Conservation (phyloP, 2,113 vertebrate genomes). For the Erythrocebus patas region DNA sequence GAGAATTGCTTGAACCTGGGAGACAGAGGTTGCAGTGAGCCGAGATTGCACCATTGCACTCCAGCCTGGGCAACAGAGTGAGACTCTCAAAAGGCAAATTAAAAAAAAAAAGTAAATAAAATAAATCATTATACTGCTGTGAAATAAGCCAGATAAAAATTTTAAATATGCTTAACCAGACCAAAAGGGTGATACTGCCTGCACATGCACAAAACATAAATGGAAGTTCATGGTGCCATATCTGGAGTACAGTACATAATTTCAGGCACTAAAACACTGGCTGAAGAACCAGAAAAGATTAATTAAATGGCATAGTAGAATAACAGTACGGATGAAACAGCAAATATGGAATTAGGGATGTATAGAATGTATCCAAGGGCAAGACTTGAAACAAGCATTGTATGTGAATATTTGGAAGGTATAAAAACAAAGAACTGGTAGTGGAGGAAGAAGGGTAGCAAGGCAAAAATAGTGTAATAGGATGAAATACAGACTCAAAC, state of each 20-base stretch:
- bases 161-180: not conserved
- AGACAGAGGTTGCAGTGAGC: too few relatives aligned
- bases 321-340: not conserved
- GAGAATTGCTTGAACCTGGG: too few relatives aligned
- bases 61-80: too few relatives aligned
- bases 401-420: not conserved
- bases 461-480: not conserved
- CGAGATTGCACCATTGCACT: too few relatives aligned
- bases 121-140: not conserved
- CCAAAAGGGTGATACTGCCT: not conserved
- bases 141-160: slow-evolving; percentile 46
- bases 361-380: not conserved
- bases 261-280: not conserved
- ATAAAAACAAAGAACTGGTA: slow-evolving; percentile 18
- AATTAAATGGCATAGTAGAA: slow-evolving; percentile 16
- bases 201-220: not conserved
- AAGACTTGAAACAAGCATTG: not conserved
- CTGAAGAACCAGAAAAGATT: slow-evolving; percentile 9
- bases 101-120: too few relatives aligned
- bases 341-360: not conserved
- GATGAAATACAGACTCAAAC: not conserved
- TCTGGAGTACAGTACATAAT: not conserved
- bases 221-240: not conserved
- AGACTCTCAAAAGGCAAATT: too few relatives aligned
- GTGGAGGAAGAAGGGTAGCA: not conserved